Percentiles rank a stretch among this genome's conserved stretches.
Conservation (phyloP, 2,888 invertebrate species). For the Microctonus brassicae region DNA sequence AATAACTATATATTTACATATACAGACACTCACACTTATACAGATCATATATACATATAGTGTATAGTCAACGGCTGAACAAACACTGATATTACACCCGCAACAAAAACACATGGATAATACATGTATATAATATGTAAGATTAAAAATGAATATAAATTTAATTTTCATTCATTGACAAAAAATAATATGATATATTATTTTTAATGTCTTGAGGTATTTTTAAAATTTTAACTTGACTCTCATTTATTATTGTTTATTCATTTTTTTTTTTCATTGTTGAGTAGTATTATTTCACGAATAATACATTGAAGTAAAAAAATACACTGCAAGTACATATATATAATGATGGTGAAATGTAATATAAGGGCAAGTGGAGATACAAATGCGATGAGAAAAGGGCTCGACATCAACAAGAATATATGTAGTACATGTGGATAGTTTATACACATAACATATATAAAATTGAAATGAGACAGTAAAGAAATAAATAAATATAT, state of each 20-base stretch:
- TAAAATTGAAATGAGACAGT: not conserved
- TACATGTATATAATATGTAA: not conserved
- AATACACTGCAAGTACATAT: not conserved
- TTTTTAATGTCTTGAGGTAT: not conserved
- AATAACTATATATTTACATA: no score
- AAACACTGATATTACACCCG: conserved; percentile 61
- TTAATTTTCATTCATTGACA: not conserved
- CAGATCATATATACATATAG: conserved; percentile 47
- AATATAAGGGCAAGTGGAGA: conserved; percentile 35
- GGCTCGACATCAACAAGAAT: not conserved
- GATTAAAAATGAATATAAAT: not conserved
- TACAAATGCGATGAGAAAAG: conserved; percentile 14
- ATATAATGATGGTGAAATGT: not conserved
- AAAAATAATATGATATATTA: not conserved
- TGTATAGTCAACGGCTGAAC: conserved; percentile 59
- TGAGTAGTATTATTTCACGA: not conserved
- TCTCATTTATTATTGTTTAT: no score
- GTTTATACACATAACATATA: conserved; percentile 3
- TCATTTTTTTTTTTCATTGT: not conserved
- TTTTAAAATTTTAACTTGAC: no score
- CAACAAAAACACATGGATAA: not conserved
- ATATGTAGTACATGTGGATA: not conserved
- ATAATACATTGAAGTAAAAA: no score
- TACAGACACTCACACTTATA: not conserved
- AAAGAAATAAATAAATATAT: conserved; percentile 29